Percentiles rank a stretch among this genome's conserved stretches.
Evolutionary conservation across 2,113 vertebrate genomes (phyloP).

Genomic region (Chloroceryle aenea): DNA sequence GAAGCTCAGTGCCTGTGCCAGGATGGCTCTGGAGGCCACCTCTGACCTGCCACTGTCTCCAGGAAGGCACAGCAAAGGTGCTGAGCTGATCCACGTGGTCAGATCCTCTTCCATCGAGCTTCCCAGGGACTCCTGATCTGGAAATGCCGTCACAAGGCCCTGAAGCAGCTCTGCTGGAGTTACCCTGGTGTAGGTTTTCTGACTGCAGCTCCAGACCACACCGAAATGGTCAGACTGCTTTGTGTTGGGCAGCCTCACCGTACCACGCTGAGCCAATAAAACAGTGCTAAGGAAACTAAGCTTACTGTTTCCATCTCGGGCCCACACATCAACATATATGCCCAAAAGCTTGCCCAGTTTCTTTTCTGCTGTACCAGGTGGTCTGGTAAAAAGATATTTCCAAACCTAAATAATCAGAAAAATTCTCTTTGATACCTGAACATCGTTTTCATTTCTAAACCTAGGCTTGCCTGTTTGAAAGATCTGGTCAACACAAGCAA

Average conservation of each 20-base stretch:
- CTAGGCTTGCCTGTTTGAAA: not conserved
- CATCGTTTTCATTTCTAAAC: not conserved
- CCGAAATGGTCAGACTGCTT: not conserved
- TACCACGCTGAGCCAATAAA: accelerated
- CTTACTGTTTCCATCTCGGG: not conserved
- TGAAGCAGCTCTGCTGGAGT: not conserved
- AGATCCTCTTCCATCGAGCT: not conserved
- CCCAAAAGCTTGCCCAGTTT: not conserved
- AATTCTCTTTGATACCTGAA: not conserved
- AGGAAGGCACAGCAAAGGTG: not conserved
- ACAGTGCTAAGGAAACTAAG: not conserved
- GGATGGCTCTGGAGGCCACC: not conserved
- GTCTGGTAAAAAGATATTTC: not conserved
- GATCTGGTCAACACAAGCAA: not conserved
- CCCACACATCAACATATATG: not conserved
- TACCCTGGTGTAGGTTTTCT: not conserved
- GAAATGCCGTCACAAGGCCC: not conserved
- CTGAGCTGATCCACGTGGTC: accelerated
- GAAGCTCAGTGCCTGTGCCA: accelerated
- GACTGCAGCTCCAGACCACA: not conserved
- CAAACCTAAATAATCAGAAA: not conserved
- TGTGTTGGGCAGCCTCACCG: not conserved
- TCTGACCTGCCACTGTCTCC: not conserved
- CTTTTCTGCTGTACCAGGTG: not conserved
- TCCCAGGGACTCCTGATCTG: not conserved